phyloP scores from a whole-genome alignment of 2,113 vertebrate species.

The Psilopsiagon aurifrons region DNA sequence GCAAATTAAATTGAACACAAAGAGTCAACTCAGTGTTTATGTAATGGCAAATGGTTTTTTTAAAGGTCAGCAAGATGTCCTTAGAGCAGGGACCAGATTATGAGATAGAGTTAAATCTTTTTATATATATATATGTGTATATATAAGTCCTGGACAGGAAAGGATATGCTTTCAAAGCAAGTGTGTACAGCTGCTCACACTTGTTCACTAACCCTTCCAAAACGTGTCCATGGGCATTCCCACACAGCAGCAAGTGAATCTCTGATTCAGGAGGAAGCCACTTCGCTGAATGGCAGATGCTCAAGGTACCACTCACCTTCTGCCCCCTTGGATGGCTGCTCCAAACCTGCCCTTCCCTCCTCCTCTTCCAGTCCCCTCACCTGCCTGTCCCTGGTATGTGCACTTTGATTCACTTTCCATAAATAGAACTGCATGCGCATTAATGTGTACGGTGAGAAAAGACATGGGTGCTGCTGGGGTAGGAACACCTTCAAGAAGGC shows the following conservation, averaged over 20 bases:
- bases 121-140: not conserved
- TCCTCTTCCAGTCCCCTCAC: not conserved
- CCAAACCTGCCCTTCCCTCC: not conserved
- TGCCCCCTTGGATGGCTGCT: not conserved
- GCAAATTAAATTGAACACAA: not conserved
- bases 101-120: not conserved
- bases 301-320: not conserved
- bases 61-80: not conserved
- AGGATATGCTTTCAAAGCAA: not conserved
- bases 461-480: not conserved
- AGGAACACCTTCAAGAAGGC: not conserved
- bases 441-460: not conserved
- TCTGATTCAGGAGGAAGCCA: not conserved
- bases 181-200: not conserved
- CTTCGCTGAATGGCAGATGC: not conserved
- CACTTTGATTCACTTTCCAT: not conserved
- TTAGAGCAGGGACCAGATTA: not conserved
- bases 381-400: fast-evolving
- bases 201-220: slow-evolving; percentile 20
- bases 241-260: not conserved
- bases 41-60: not conserved
- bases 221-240: not conserved
- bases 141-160: not conserved
- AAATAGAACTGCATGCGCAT: not conserved
- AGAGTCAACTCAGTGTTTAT: not conserved